Conservation (phyloP, 2,797 vertebrate species). For the Carduelis carduelis region DNA sequence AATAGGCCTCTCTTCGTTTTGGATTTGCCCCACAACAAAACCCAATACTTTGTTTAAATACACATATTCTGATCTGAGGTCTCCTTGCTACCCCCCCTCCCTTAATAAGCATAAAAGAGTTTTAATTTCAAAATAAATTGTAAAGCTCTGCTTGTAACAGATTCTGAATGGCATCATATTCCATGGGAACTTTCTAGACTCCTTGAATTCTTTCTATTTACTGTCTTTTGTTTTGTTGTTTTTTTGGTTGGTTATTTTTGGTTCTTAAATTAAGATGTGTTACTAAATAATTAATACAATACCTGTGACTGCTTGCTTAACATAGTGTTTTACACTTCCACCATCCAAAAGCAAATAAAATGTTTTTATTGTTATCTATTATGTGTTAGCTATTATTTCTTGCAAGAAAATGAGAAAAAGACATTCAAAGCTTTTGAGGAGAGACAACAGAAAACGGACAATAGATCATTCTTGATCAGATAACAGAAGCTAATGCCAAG, state of each 20-base stretch:
- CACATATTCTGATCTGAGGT: neutral
- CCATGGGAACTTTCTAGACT: neutral
- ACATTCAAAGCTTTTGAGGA: neutral
- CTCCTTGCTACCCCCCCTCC: neutral
- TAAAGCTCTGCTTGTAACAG: neutral
- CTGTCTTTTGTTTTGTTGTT: rapidly evolving
- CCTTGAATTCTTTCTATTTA: neutral
- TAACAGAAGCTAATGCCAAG: neutral
- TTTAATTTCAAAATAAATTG: neutral
- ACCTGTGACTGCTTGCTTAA: neutral
- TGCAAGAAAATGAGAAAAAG: neutral
- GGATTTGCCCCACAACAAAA: slow-evolving; percentile 13
- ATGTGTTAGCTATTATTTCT: neutral
- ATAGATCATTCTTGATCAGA: neutral
- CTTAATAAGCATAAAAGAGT: neutral
- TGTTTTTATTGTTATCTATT: neutral
- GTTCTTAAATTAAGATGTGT: neutral
- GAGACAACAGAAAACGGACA: neutral
- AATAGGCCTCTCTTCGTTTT: slow-evolving; percentile 18
- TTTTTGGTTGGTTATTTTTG: neutral
- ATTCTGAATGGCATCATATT: neutral
- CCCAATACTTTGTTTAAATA: neutral
- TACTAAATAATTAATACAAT: neutral
- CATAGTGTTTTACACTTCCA: neutral
- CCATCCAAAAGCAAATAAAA: neutral